phyloP scores from a whole-genome alignment of 2,888 invertebrate species.

The Boloria selene region DNA sequence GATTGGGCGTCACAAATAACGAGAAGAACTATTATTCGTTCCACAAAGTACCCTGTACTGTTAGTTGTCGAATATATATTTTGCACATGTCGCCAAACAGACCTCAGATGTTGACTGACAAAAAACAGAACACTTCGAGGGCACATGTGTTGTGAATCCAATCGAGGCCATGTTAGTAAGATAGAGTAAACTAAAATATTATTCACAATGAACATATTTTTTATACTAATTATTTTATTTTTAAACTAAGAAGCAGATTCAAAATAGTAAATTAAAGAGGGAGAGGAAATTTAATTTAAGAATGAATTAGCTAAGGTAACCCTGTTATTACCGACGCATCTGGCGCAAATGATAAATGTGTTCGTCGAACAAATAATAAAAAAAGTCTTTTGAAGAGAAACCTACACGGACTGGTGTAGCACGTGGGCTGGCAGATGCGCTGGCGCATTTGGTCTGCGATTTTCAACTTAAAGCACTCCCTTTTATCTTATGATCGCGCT shows the following conservation, averaged over 20 bases:
- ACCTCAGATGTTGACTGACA: slow-evolving; percentile 69
- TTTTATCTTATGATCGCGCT: slow-evolving; percentile 67
- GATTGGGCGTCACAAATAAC: not conserved
- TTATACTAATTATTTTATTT: not conserved
- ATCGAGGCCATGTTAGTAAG: slow-evolving; percentile 56
- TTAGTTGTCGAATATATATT: slow-evolving; percentile 50
- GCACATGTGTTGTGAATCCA: slow-evolving; percentile 62
- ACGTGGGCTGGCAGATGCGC: slow-evolving; percentile 81
- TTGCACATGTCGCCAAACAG: slow-evolving; percentile 71
- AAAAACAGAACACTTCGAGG: slow-evolving; percentile 65
- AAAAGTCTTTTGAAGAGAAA: slow-evolving; percentile 62
- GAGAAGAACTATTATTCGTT: slow-evolving; percentile 14
- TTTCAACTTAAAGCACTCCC: slow-evolving; percentile 51
- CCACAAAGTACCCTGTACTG: slow-evolving; percentile 49
- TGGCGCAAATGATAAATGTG: slow-evolving; percentile 75
- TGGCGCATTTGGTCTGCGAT: slow-evolving; percentile 61
- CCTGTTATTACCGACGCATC: slow-evolving; percentile 73
- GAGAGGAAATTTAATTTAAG: slow-evolving; percentile 70
- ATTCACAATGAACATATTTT: slow-evolving; percentile 15
- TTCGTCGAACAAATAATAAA: slow-evolving; percentile 64
- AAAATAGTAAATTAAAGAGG: slow-evolving; percentile 44
- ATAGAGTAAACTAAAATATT: slow-evolving; percentile 9
- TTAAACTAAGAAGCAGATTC: slow-evolving; percentile 15
- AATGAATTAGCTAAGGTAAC: slow-evolving; percentile 64
- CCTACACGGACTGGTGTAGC: slow-evolving; percentile 71